Evolutionary conservation across 2,113 vertebrate species (phyloP).

Genomic region (Vireo altiloquus): DNA sequence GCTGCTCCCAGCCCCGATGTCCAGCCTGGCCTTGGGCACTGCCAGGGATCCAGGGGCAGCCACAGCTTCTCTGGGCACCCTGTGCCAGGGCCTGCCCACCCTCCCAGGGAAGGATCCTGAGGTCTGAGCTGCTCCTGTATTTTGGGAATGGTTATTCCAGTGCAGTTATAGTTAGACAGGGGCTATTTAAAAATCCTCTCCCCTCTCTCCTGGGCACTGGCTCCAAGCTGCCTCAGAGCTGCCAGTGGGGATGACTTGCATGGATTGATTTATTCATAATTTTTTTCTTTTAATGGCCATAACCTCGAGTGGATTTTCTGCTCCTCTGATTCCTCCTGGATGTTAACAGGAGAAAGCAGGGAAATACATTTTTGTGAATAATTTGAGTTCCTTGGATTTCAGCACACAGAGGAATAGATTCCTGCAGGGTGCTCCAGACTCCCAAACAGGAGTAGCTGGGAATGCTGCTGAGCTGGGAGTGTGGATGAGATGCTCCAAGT

Average conservation of each 20-base stretch:
- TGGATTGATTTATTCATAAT: neutral
- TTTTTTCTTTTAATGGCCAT: neutral
- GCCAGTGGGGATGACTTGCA: neutral
- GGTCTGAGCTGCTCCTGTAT: conserved; percentile 17
- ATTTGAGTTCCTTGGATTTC: neutral
- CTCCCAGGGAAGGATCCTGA: neutral
- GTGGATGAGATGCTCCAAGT: neutral
- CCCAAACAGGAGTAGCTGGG: neutral
- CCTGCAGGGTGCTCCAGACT: neutral
- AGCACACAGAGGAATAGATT: neutral
- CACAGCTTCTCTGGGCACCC: neutral
- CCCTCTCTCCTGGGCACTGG: neutral
- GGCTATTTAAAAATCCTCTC: conserved; percentile 24
- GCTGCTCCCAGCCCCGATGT: fast-evolving
- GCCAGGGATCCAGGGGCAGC: neutral
- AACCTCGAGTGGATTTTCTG: neutral
- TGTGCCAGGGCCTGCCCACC: neutral
- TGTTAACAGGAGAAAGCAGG: neutral
- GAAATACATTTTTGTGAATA: neutral
- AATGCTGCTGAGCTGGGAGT: neutral
- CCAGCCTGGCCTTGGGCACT: neutral
- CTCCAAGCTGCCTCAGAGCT: neutral
- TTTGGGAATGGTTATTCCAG: conserved; percentile 47
- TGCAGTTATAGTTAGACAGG: conserved; percentile 34
- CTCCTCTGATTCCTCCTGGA: neutral